phyloP scores from a whole-genome alignment of 2,113 vertebrate genomes.

The Neogobius melanostomus region DNA sequence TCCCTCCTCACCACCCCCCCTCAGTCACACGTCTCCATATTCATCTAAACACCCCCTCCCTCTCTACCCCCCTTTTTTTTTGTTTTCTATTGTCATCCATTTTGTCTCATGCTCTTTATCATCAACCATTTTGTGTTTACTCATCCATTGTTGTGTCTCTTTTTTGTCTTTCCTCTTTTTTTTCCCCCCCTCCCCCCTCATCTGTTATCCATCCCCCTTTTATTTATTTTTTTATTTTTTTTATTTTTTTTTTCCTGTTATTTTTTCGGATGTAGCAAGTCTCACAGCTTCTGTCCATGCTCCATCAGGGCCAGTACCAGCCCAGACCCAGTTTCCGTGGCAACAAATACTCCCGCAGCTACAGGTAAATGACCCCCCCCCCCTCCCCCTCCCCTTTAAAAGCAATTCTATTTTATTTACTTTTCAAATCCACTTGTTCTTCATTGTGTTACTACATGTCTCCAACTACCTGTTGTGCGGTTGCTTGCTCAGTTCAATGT shows the following conservation, averaged over 20 bases:
- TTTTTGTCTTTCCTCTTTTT: conserved; percentile 51
- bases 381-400: not conserved
- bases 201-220: conserved; percentile 66
- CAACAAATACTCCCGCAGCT: conserved; percentile 98
- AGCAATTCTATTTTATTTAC: conserved; percentile 43
- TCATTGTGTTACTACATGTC: conserved; percentile 58
- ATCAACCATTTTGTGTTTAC: conserved; percentile 75
- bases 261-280: conserved; percentile 87
- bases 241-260: conserved; percentile 67
- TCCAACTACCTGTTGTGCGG: conserved; percentile 54
- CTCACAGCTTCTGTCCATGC: conserved; percentile 98
- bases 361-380: conserved; percentile 84
- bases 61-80: not conserved
- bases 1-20: conserved; percentile 43
- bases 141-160: conserved; percentile 71
- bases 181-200: conserved; percentile 28
- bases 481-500: conserved; percentile 39
- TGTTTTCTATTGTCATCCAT: conserved; percentile 54
- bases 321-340: conserved; percentile 99
- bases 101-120: conserved; percentile 70
- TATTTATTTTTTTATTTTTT: conserved; percentile 37
- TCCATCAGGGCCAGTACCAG: conserved; percentile 98
- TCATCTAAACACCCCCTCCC: conserved; percentile 21
- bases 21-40: conserved; percentile 55
- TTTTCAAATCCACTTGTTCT: conserved; percentile 58